Evolutionary conservation across 1,140 invertebrate species (phyloP).

Genomic region (Leptopilina clavipes): DNA sequence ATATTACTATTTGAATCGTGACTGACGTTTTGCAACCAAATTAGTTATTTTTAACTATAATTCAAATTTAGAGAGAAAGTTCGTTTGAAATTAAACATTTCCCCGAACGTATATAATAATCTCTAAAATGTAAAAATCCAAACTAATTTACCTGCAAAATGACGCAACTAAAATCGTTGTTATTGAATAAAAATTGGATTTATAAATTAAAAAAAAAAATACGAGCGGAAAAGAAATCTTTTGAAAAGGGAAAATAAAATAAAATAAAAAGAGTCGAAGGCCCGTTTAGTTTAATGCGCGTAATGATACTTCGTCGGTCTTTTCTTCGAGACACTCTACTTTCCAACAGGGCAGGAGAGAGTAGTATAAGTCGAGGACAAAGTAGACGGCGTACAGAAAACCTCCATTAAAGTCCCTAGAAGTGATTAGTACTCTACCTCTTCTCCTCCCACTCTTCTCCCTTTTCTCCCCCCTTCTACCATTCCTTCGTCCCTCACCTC

Average conservation of each 20-base stretch:
- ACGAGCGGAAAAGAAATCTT: background rate
- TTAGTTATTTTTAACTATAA: too few species aligned
- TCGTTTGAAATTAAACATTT: too few species aligned
- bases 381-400: conserved; percentile 75
- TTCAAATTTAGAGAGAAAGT: too few species aligned
- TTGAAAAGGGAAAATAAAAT: background rate
- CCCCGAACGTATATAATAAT: too few species aligned
- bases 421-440: conserved; percentile 73
- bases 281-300: conserved; percentile 70
- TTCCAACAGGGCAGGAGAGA: conserved; percentile 59
- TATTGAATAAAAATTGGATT: too few species aligned
- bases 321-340: conserved; percentile 68
- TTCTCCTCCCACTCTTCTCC: conserved; percentile 40
- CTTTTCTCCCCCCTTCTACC: conserved; percentile 26
- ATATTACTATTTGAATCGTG: too few species aligned
- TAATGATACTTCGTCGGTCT: conserved; percentile 70
- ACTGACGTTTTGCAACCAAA: too few species aligned
- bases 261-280: conserved; percentile 51
- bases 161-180: too few species aligned
- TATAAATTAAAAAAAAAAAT: background rate
- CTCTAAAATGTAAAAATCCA: too few species aligned
- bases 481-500: background rate
- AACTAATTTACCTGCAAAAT: too few species aligned
- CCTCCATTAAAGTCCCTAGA: conserved; percentile 75
- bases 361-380: conserved; percentile 74